Conservation (phyloP, 2,888 invertebrate species). For the Callinectes sapidus region DNA sequence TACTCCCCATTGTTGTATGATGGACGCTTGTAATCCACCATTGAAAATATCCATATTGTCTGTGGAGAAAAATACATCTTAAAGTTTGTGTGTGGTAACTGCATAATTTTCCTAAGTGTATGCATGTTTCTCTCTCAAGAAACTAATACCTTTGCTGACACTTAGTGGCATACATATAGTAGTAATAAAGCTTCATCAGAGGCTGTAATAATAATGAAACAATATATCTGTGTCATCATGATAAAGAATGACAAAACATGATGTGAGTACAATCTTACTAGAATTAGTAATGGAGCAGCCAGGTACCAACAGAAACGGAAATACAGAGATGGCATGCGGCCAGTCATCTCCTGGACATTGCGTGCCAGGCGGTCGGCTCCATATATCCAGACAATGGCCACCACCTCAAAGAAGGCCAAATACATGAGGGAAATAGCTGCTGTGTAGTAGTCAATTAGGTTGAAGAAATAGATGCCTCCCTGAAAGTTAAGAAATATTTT, state of each 20-base stretch:
- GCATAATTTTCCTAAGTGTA: background rate
- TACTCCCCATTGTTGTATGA: conserved; percentile 88
- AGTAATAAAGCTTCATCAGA: background rate
- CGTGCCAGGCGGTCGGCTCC: conserved; percentile 87
- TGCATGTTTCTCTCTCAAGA: background rate
- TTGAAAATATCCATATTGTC: conserved; percentile 90
- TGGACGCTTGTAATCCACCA: conserved; percentile 91
- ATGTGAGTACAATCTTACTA: conserved; percentile 77
- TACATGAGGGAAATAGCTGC: conserved; percentile 93
- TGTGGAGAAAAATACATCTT: conserved; percentile 76
- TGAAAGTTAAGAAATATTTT: conserved; percentile 75
- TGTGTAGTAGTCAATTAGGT: conserved; percentile 94
- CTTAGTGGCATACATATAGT: too few species aligned
- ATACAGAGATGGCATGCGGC: conserved; percentile 86
- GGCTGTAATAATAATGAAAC: background rate
- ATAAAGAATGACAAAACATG: background rate
- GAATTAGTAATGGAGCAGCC: conserved; percentile 86
- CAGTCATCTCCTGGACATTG: conserved; percentile 94
- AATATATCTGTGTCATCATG: background rate
- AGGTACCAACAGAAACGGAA: conserved; percentile 91
- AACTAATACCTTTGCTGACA: background rate
- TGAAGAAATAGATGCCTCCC: conserved; percentile 94
- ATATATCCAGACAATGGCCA: conserved; percentile 94
- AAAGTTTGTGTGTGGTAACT: background rate
- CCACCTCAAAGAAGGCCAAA: conserved; percentile 93